These are phyloP conservation scores for Triplophysa bombifrons DNA, from an alignment of 2,797 vertebrate species.

Conservation along the genomic window DNA sequence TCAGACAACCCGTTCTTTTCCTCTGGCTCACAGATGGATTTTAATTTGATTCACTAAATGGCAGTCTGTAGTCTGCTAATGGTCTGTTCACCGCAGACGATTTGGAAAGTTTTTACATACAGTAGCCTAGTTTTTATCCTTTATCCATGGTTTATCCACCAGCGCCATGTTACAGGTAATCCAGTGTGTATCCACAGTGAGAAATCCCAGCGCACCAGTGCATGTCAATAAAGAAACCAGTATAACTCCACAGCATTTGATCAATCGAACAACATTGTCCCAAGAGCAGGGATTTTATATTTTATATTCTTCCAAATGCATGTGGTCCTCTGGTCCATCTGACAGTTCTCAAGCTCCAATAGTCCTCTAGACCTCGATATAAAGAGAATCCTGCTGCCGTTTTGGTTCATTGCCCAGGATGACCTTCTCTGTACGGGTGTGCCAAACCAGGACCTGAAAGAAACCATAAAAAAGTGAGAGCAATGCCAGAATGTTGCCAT, in stretches of 20 bases:
- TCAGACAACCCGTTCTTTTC: constrained; percentile 4
- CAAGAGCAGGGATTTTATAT: constrained; percentile 31
- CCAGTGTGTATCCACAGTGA: constrained; percentile 35
- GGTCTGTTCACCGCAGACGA: background rate
- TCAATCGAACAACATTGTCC: constrained; percentile 6
- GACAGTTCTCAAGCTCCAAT: constrained; percentile 10
- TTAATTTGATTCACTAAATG: background rate
- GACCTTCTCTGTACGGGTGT: constrained; percentile 97
- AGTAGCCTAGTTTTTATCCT: constrained; percentile 1
- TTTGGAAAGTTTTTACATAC: background rate
- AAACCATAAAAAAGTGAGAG: constrained; percentile 26
- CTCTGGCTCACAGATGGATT: background rate
- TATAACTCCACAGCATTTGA: constrained; percentile 12
- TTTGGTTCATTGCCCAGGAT: constrained; percentile 94
- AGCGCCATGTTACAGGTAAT: constrained; percentile 11
- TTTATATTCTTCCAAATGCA: constrained; percentile 41
- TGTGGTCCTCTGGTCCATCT: constrained; percentile 28
- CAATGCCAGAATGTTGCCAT: background rate
- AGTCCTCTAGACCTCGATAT: constrained; percentile 87
- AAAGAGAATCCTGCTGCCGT: constrained; percentile 86
- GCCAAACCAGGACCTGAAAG: constrained; percentile 95
- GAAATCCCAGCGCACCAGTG: constrained; percentile 11
- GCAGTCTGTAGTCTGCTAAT: background rate
- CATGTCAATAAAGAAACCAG: constrained; percentile 18
- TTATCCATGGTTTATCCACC: constrained; percentile 23